phyloP scores from a whole-genome alignment of 2,888 invertebrate species.

The Sarcophaga rosellei region DNA sequence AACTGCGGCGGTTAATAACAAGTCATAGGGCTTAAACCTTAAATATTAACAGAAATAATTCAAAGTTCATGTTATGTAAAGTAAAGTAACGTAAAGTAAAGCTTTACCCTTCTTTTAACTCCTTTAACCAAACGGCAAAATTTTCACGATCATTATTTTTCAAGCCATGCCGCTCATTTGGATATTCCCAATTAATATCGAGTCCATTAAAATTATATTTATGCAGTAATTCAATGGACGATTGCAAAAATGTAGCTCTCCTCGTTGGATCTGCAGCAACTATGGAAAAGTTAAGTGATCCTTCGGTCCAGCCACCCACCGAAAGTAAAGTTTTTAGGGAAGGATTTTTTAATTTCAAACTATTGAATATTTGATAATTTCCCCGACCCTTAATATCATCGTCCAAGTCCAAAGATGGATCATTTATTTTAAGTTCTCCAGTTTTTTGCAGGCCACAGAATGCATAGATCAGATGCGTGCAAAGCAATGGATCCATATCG shows the following conservation, averaged over 20 bases:
- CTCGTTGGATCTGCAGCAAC: conserved; percentile 88
- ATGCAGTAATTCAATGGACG: conserved; percentile 89
- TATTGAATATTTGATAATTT: conserved; percentile 23
- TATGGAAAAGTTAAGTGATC: conserved; percentile 92
- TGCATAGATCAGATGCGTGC: conserved; percentile 51
- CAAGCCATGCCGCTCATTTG: conserved; percentile 81
- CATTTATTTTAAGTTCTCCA: conserved; percentile 70
- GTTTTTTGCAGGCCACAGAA: conserved; percentile 73
- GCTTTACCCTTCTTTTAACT: conserved; percentile 71
- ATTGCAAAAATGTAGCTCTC: conserved; percentile 87
- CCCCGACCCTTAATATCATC: conserved; percentile 69
- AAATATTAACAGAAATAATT: neutral
- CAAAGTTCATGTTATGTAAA: too few species aligned
- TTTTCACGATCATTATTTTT: conserved; percentile 64
- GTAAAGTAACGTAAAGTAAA: too few species aligned
- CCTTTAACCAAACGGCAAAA: conserved; percentile 70
- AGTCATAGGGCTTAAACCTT: conserved; percentile 31
- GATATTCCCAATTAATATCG: conserved; percentile 91
- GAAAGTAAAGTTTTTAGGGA: conserved; percentile 88
- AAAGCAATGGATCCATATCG: conserved; percentile 72
- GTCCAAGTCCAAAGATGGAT: conserved; percentile 68
- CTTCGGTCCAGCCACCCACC: conserved; percentile 97
- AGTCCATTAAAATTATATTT: conserved; percentile 93
- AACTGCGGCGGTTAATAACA: conserved; percentile 82
- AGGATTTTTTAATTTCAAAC: conserved; percentile 67